Evolutionary conservation across 2,797 vertebrate species (phyloP).

Genomic region (Neoniphon sammara): DNA sequence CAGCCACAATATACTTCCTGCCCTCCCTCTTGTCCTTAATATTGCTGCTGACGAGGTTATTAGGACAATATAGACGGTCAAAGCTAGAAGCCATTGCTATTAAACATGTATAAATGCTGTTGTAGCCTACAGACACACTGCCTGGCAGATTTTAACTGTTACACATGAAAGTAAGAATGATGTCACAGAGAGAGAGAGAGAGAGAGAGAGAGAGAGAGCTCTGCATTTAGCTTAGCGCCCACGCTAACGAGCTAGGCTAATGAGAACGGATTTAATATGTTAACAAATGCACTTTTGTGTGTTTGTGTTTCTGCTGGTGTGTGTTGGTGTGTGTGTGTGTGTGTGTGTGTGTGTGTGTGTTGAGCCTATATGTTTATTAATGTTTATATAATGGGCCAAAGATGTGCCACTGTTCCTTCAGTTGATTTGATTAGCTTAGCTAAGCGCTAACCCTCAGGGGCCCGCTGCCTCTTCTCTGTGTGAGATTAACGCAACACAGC

Average conservation of each 20-base stretch:
- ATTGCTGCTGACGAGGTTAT: background rate
- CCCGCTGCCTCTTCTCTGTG: conserved; percentile 62
- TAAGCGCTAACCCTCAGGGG: conserved; percentile 77
- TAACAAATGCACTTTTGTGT: conserved; percentile 49
- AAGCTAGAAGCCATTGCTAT: conserved; percentile 25
- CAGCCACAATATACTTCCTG: too few species aligned
- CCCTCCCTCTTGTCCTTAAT: background rate
- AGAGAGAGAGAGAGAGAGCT: conserved; percentile 40
- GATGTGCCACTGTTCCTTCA: conserved; percentile 56
- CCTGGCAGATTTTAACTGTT: conserved; percentile 47
- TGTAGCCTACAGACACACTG: conserved; percentile 35
- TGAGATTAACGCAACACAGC: conserved; percentile 78
- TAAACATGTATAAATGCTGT: conserved; percentile 34
- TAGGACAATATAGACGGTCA: conserved; percentile 13
- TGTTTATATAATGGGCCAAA: conserved; percentile 75
- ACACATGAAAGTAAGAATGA: conserved; percentile 55
- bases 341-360: conserved; percentile 44
- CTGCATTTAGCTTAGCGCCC: conserved; percentile 57
- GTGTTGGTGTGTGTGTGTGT: background rate
- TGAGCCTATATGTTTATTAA: conserved; percentile 61
- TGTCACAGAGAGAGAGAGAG: too few species aligned
- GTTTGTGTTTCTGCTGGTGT: conserved; percentile 15
- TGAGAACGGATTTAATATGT: conserved; percentile 68
- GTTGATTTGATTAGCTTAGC: conserved; percentile 82
- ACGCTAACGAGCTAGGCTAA: conserved; percentile 62